Evolutionary conservation across 2,113 vertebrate genomes (phyloP).

Genomic region (Dromas ardeola): DNA sequence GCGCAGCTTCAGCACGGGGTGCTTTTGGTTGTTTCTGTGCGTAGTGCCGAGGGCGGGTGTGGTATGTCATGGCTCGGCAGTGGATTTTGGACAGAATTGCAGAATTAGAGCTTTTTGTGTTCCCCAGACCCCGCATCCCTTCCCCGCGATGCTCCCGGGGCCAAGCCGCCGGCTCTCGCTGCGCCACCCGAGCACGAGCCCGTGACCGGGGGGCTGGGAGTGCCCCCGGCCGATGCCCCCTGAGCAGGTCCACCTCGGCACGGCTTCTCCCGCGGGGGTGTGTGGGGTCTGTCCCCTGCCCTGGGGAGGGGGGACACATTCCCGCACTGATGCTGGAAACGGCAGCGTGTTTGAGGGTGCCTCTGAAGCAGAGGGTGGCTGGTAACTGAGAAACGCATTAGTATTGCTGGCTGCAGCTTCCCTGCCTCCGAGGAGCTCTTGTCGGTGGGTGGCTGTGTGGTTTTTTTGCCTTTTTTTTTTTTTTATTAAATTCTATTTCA

Average conservation of each 20-base stretch:
- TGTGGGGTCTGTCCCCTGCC: not conserved
- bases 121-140: not conserved
- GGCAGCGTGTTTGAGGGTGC: rapidly evolving
- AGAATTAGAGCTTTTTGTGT: not conserved
- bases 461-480: not conserved
- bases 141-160: not conserved
- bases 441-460: not conserved
- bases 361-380: not conserved
- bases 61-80: rapidly evolving
- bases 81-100: not conserved
- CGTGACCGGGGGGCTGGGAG: not conserved
- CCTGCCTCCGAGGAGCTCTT: not conserved
- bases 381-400: not conserved
- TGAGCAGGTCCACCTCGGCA: rapidly evolving
- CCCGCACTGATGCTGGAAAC: not conserved
- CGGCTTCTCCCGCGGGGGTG: rapidly evolving
- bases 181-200: rapidly evolving
- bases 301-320: not conserved
- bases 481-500: not conserved
- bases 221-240: rapidly evolving
- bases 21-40: too few species aligned
- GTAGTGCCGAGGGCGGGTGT: rapidly evolving
- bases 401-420: constrained; percentile 4
- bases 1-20: not conserved
- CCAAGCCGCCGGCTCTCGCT: too few species aligned